Conservation (phyloP, 92 coral and sea anemone species). For the Diadumene lineata region DNA sequence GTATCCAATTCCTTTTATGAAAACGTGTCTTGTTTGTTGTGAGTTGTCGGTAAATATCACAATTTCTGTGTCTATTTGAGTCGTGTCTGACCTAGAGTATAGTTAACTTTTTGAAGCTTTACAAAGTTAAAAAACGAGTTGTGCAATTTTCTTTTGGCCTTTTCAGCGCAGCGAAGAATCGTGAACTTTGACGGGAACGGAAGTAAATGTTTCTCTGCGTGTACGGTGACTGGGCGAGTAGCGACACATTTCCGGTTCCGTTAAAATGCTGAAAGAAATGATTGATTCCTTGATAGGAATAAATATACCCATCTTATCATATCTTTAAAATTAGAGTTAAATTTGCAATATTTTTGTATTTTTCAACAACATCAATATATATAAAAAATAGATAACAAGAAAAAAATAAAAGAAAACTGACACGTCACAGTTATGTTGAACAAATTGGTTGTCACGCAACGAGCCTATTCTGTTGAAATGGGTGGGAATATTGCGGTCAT, state of each 20-base stretch:
- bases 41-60: not conserved
- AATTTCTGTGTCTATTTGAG: not conserved
- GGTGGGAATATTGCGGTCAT: not conserved
- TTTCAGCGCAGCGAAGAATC: conserved; percentile 12
- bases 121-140: not conserved
- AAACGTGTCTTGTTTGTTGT: not conserved
- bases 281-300: not conserved
- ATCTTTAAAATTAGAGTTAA: not conserved
- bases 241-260: conserved; percentile 2
- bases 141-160: not conserved
- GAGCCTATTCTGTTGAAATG: not conserved
- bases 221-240: conserved; percentile 13
- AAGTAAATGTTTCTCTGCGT: not conserved
- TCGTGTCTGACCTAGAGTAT: not conserved
- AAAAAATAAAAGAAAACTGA: not conserved
- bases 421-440: not conserved
- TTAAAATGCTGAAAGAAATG: not conserved
- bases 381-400: not conserved
- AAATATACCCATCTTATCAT: too few species aligned
- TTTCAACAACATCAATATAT: too few species aligned
- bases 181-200: conserved; percentile 9
- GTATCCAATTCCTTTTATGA: not conserved
- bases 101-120: not conserved
- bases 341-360: too few species aligned
- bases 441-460: not conserved